phyloP scores from a whole-genome alignment of 2,888 invertebrate genomes.

The Lymantria monacha region DNA sequence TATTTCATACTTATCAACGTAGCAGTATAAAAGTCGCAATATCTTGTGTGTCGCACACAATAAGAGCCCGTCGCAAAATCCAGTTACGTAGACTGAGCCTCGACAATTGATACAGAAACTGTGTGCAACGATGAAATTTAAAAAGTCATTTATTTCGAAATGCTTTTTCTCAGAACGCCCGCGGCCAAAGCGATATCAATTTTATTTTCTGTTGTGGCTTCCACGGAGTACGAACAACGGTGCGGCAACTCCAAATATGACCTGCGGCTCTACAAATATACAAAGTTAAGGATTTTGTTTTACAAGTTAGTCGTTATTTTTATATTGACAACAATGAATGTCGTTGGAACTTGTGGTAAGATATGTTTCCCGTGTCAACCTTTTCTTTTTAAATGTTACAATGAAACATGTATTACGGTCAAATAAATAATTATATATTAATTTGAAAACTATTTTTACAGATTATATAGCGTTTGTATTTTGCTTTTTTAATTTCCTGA shows the following conservation, averaged over 20 bases:
- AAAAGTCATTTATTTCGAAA: constrained; percentile 82
- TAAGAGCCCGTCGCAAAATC: constrained; percentile 77
- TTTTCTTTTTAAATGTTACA: constrained; percentile 10
- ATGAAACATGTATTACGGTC: constrained; percentile 1
- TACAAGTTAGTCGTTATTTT: constrained; percentile 31
- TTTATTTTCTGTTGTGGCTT: constrained; percentile 77
- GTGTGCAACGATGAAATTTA: constrained; percentile 82
- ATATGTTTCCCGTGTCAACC: constrained; percentile 16
- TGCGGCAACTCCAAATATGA: constrained; percentile 38
- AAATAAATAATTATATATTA: not conserved
- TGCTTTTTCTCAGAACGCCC: constrained; percentile 79
- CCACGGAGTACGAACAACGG: constrained; percentile 49
- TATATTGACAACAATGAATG: constrained; percentile 34
- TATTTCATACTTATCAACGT: constrained; percentile 48
- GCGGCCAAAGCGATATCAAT: constrained; percentile 76
- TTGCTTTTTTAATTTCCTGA: no score
- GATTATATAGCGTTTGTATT: no score
- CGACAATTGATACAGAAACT: constrained; percentile 82
- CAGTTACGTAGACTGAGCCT: constrained; percentile 75
- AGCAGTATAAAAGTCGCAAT: constrained; percentile 66
- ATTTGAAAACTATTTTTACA: no score
- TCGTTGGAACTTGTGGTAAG: constrained; percentile 17
- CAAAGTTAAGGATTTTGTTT: constrained; percentile 30
- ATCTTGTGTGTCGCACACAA: constrained; percentile 73
- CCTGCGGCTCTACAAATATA: constrained; percentile 29